Base-by-base conservation (phyloP, 2,113 vertebrate genomes). In the Neomonachus schauinslandi region DNA sequence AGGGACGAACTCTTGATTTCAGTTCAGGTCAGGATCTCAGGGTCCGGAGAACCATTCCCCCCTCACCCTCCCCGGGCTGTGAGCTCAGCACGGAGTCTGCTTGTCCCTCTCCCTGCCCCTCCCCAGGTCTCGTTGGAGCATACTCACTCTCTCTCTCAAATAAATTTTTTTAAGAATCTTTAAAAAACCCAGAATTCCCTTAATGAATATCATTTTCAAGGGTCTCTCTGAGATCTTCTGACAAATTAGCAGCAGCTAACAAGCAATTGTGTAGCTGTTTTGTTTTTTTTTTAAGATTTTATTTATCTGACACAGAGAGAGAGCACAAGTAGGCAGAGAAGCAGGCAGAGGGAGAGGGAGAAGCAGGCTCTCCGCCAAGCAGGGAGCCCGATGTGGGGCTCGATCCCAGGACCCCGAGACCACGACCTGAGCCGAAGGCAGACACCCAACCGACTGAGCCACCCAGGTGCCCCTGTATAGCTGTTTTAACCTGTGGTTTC, bases 401-500 rank as follows among this genome's bases (percentile, higher is more conserved):
- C 7, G 46, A 46, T 46, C 46, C 7, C 7, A 46, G 46, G 46
- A 46, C 46, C 46, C 46, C 0, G 46, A 8, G 46, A 46, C 46
- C 46, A 46, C 7, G 46, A 46, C 46, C 46, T 46, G 46, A 46
- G 46, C 46, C 46, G 7, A 46, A 46, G 46, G 46, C 46, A 46
- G 46, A 46, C 46, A 46, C 46, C 46, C 46, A 46, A 46, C 46
- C 8, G 46, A 46, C 46, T 46, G 46, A 46, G 46, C 46, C 7
- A 46, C 46, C 46, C 46, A 46, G 46, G 46, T 1, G 7, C 46
- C 46, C 46, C 28, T 61, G 16, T n/a, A 69, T 13, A 86, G 36
- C 39, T 91, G 26, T 55, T 97, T 90, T 87, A 89, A 36, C 31
- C 33, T 8, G 90, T 72, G 7, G 46, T 88, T 90, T 65, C 84